Base-by-base conservation (phyloP, 2,113 vertebrate species). In the Corythoichthys haematopterus region DNA sequence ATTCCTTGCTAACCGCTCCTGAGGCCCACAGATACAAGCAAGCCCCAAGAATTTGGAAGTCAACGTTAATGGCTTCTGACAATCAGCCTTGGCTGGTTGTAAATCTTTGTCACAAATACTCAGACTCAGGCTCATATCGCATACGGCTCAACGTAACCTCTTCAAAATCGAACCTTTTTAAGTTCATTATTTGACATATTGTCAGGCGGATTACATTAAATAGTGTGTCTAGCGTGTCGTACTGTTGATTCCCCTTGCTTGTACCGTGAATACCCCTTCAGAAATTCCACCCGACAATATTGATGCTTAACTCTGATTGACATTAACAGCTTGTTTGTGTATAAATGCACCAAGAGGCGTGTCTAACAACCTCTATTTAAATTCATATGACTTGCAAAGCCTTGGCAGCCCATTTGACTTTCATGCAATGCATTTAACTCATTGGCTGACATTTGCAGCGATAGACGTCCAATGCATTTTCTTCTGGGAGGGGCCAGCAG, bases 1-100 rank as follows among this genome's bases (percentile, higher is more conserved):
- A 88, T 89, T 84, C 74, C 92, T 92, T 91, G 91, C 92, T 90
- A 92, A 93, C 90, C 85, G 68, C 89, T 87, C 76, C 80, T 12
- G 14, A 89, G 85, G 88, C 84, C 0, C 63, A 0, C 73, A 75
- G 92, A 84, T 89, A 88, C 52, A 81, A 88, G 91, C 86, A 88
- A 89, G 84, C 83, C 90, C 82, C 86, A 80, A 89, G 90, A 85
- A 73, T 84, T 82, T 78, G 79, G 50, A 62, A 86, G 78, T 82
- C 71, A 86, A 86, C 86, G 82, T 92, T 94, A 94, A 96, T 92
- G 79, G 90, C 81, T 88, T 87, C 82, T 91, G 93, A 93, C 91
- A 93, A 89, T 67, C 14, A 68, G 87, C 81, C 91, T 88, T 83
- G 87, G 76, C 85, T 77, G 87, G 90, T 90, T 92, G 85, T 91